Percentiles rank a stretch among this genome's conserved stretches.
These are phyloP conservation scores for Parnassius orleans DNA, from an alignment of 2,888 invertebrate species.

Conservation along the genomic window DNA sequence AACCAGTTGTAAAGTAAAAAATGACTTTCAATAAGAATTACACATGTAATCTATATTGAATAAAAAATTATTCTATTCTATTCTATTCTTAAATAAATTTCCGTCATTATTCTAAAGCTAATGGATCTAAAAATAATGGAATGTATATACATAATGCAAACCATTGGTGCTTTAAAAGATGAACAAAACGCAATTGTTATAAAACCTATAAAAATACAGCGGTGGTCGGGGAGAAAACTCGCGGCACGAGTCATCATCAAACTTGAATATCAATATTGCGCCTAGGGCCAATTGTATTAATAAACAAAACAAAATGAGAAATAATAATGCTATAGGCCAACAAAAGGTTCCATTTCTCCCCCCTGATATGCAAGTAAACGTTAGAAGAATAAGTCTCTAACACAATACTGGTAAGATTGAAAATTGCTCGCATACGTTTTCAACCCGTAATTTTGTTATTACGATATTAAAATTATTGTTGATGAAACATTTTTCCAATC, in stretches of 20 bases:
- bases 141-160: slow-evolving; percentile 35
- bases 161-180: slow-evolving; percentile 54
- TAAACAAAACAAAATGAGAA: slow-evolving; percentile 82
- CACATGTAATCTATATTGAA: no score
- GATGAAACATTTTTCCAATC: slow-evolving; percentile 80
- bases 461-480: slow-evolving; percentile 81
- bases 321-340: slow-evolving; percentile 81
- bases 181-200: slow-evolving; percentile 63
- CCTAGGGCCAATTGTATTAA: slow-evolving; percentile 81
- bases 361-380: slow-evolving; percentile 63
- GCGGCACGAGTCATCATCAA: slow-evolving; percentile 76
- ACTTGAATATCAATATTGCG: slow-evolving; percentile 82
- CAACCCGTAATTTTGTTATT: slow-evolving; percentile 80
- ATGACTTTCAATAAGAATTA: no score
- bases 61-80: no score
- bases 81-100: no score
- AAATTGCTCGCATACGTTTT: slow-evolving; percentile 60
- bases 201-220: slow-evolving; percentile 73
- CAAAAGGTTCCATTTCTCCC: slow-evolving; percentile 81
- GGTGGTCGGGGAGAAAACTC: slow-evolving; percentile 63
- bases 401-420: slow-evolving; percentile 58
- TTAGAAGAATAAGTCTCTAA: slow-evolving; percentile 63
- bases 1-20: no score
- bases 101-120: slow-evolving; percentile 16
- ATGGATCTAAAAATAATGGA: slow-evolving; percentile 19